These are phyloP conservation scores for Ranitomeya variabilis DNA, from an alignment of 2,113 vertebrate species.

Conservation along the genomic window DNA sequence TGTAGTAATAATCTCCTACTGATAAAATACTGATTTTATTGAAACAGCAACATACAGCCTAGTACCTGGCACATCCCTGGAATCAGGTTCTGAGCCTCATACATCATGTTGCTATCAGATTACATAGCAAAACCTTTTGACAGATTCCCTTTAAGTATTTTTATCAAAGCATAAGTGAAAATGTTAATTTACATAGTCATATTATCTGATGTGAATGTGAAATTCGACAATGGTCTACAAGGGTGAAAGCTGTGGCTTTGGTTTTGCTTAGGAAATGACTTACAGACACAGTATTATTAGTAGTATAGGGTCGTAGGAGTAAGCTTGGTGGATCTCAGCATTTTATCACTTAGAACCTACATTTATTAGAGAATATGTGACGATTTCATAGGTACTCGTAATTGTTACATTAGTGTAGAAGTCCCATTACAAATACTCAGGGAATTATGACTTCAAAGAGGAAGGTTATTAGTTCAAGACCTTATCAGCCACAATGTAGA, in stretches of 20 bases:
- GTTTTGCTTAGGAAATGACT: neutral
- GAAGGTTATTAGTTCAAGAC: neutral
- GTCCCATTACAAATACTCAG: neutral
- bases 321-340: neutral
- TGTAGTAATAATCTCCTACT: too few relatives aligned
- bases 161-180: constrained; percentile 15
- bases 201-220: neutral
- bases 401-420: too few relatives aligned
- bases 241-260: constrained; percentile 3
- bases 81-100: too few relatives aligned
- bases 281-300: neutral
- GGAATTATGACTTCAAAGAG: neutral
- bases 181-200: constrained; percentile 6
- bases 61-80: too few relatives aligned
- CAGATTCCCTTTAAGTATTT: neutral
- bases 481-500: neutral
- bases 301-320: neutral
- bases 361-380: neutral
- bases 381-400: neutral
- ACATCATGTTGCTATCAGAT: too few relatives aligned
- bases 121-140: neutral
- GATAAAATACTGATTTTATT: too few relatives aligned
- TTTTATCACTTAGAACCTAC: neutral
- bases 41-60: too few relatives aligned
- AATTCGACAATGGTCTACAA: neutral